Evolutionary conservation across 2,113 vertebrate genomes (phyloP).

Genomic region (Mirounga angustirostris): DNA sequence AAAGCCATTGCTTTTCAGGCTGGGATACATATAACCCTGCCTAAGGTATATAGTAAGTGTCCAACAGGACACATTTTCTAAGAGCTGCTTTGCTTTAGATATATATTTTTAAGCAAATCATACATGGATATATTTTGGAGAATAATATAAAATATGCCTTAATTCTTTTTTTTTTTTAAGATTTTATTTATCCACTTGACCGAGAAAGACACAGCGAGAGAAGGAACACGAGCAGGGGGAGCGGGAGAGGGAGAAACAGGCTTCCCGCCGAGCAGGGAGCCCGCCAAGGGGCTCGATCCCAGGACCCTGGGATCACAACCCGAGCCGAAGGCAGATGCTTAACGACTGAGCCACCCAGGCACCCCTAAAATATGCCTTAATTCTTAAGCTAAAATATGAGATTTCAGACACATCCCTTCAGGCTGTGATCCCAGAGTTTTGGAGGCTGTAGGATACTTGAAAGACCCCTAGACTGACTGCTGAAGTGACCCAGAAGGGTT

Average conservation of each 20-base stretch:
- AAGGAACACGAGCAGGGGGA: too few species aligned
- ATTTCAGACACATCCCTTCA: background rate
- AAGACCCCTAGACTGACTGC: background rate
- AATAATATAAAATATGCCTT: background rate
- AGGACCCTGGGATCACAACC: too few species aligned
- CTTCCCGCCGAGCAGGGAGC: too few species aligned
- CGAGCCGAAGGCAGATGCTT: too few species aligned
- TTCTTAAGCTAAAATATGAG: background rate
- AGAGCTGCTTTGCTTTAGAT: background rate
- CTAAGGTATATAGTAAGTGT: background rate
- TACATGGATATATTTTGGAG: background rate
- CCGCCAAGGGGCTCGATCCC: too few species aligned
- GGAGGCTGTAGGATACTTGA: background rate
- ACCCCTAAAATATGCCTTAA: background rate
- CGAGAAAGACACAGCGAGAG: too few species aligned
- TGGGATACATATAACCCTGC: too few species aligned
- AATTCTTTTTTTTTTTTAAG: background rate
- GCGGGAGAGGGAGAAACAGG: too few species aligned
- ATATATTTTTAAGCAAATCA: background rate
- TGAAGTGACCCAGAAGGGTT: background rate
- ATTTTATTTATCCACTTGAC: too few species aligned
- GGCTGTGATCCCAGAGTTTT: background rate
- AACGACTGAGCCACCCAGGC: too few species aligned
- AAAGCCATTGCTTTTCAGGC: background rate
- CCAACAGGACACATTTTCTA: background rate